Evolutionary conservation across 2,888 invertebrate genomes (phyloP).

Genomic region (Platycheirus albimanus): DNA sequence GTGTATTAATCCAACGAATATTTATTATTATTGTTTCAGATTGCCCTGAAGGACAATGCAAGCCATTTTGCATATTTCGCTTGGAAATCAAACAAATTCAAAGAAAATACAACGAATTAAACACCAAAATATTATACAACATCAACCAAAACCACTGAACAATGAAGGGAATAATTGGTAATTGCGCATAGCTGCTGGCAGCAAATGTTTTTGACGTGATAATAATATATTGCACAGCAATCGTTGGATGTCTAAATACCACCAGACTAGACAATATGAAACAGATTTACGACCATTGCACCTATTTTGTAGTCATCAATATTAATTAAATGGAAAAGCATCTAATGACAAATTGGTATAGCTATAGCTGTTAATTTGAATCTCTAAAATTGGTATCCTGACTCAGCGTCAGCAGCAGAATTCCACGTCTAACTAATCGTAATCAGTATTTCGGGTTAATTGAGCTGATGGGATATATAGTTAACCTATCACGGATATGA

Average conservation of each 20-base stretch:
- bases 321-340: conserved; percentile 37
- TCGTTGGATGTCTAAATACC: neutral
- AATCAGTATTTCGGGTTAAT: conserved; percentile 35
- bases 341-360: conserved; percentile 32
- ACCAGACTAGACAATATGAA: conserved; percentile 18
- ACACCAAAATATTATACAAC: too few species aligned
- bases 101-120: too few species aligned
- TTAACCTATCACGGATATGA: conserved; percentile 37
- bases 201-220: conserved; percentile 2
- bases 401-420: conserved; percentile 13
- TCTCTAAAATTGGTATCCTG: conserved; percentile 29
- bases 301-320: conserved; percentile 18
- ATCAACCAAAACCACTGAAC: too few species aligned
- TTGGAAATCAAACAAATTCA: too few species aligned
- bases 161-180: too few species aligned
- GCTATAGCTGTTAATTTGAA: conserved; percentile 29
- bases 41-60: too few species aligned
- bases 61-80: too few species aligned
- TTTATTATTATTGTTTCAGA: too few species aligned
- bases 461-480: conserved; percentile 26
- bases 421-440: conserved; percentile 16
- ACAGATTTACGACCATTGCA: conserved; percentile 31
- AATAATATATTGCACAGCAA: conserved; percentile 8
- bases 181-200: too few species aligned
- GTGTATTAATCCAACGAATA: too few species aligned